These are phyloP conservation scores for Protodeltote pygarga DNA, from an alignment of 2,888 invertebrate species.

Conservation along the genomic window DNA sequence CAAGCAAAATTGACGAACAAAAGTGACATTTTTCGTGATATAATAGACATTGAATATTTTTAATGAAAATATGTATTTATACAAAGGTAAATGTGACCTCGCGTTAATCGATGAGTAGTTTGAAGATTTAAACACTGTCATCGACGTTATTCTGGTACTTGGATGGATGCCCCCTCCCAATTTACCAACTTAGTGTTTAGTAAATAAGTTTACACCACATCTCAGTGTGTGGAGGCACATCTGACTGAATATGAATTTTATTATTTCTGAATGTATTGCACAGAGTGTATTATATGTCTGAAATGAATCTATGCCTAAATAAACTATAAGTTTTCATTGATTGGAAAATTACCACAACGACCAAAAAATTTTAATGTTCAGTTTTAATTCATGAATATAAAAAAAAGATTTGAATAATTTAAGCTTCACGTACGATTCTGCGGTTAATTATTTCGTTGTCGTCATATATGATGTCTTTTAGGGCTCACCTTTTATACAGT, in stretches of 20 bases:
- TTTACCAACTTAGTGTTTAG: conserved; percentile 42
- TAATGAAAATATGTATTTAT: no score
- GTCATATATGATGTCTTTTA: no score
- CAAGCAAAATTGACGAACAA: conserved; percentile 59
- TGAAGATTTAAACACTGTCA: conserved; percentile 22
- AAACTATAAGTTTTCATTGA: conserved; percentile 34
- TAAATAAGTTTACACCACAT: conserved; percentile 45
- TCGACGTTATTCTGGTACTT: conserved; percentile 14
- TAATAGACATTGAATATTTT: conserved; percentile 53
- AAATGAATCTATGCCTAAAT: conserved; percentile 47
- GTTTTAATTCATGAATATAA: no score
- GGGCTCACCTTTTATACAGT: no score
- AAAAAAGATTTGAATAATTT: conserved; percentile 19
- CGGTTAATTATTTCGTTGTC: background rate
- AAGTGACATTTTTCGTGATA: conserved; percentile 63
- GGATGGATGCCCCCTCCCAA: conserved; percentile 23
- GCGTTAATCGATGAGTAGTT: conserved; percentile 53
- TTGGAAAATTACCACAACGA: no score
- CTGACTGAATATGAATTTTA: conserved; percentile 58
- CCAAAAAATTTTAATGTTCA: no score
- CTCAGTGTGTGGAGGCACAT: conserved; percentile 51
- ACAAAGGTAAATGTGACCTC: conserved; percentile 62
- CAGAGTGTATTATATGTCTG: conserved; percentile 45
- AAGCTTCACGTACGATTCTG: conserved; percentile 8
- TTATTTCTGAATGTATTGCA: conserved; percentile 51